Evolutionary conservation across 2,888 invertebrate species (phyloP), one percentile per base, ranked within the genome.

Genomic region (Drosophila maculinotata): DNA sequence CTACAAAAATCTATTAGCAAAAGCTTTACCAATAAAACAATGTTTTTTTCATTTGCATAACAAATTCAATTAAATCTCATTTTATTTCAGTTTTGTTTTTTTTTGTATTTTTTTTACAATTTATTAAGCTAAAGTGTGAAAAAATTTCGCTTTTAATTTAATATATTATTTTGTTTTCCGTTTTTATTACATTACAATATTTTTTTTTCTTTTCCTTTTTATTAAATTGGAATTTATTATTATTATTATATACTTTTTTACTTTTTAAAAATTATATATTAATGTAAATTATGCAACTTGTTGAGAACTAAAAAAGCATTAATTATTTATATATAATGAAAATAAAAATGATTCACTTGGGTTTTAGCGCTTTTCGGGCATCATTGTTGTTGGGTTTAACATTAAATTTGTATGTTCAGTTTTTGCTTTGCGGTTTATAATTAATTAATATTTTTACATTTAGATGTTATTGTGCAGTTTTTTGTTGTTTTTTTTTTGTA

Each of bases 61-160:
- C 90, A 91, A 91, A 91, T 91, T 91, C 91, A 91, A 91, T 90
- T 90, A 90, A 90, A 91, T 91, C 89, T 90, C 82, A 89, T 90
- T 90, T 90, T 89, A 89, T 90, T 89, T 89, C 78, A 89, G 77
- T 88, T 81, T 87, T 82, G 74, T 76, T 88, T 88, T 86, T 88
- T 76, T 84, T 76, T 84, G 68, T 80, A 85, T 84, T 82, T 82
- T 90, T 90, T 90, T 89, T 90, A 91, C 91, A 91, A 90, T 91
- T 91, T 91, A 90, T 91, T 91, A 91, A 91, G 90, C 90, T 91
- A 91, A 90, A 91, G 91, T 91, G 90, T 91, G 90, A 91, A 91
- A 90, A 91, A 91, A 90, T 90, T 90, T 90, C 90, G 91, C 91
- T 89, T 91, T 90, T 89, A 85, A 87, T 79, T 80, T 88, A 79